A percentile compares a stretch with the other conserved stretches of the same genome.
These are phyloP conservation scores for Palaemon carinicauda DNA, from an alignment of 1,140 invertebrate genomes.

Conservation along the genomic window DNA sequence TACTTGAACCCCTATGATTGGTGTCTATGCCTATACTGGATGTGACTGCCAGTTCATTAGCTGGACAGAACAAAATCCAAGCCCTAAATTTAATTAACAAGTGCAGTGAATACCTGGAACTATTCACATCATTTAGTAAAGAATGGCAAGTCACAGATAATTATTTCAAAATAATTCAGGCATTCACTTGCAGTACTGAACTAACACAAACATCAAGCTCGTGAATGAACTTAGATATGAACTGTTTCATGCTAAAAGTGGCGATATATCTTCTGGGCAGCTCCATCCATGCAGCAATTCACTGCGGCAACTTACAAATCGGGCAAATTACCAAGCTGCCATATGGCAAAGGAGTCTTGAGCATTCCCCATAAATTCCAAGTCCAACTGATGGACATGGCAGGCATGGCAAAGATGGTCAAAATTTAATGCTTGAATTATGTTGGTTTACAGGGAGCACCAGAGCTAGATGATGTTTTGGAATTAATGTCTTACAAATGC, in stretches of 20 bases:
- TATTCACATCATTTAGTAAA: background rate
- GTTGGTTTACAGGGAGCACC: no score
- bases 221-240: slow-evolving; percentile 21
- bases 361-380: background rate
- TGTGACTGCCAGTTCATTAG: slow-evolving; percentile 25
- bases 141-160: background rate
- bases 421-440: no score
- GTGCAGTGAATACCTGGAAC: no score
- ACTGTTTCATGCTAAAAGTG: background rate
- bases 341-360: slow-evolving; percentile 3
- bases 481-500: no score
- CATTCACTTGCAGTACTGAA: background rate
- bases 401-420: no score
- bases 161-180: background rate
- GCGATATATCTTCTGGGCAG: slow-evolving; percentile 17
- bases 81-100: no score
- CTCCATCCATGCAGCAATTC: slow-evolving; percentile 15
- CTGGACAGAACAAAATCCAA: background rate
- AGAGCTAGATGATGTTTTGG: no score
- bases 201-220: no score
- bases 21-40: slow-evolving; percentile 23
- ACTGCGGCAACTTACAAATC: background rate
- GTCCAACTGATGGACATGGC: background rate
- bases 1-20: background rate
- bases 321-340: slow-evolving; percentile 30